phyloP scores from a whole-genome alignment of 2,888 invertebrate species.

The Serrognathus titanus region DNA sequence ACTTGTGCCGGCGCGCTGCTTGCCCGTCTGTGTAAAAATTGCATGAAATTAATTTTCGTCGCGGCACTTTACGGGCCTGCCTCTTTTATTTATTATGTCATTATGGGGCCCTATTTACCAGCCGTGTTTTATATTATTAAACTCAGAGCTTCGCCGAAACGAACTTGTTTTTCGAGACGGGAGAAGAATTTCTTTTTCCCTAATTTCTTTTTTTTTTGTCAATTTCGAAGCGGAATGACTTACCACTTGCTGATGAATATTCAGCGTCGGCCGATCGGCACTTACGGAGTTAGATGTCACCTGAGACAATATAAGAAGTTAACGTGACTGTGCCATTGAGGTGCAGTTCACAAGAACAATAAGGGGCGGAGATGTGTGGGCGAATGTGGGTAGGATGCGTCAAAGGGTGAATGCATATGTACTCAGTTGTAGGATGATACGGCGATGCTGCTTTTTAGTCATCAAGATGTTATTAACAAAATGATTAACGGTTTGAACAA shows the following conservation, averaged over 20 bases:
- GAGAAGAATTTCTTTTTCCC: too few species aligned
- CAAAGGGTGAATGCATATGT: too few species aligned
- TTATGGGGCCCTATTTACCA: slow-evolving; percentile 10
- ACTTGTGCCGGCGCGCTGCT: too few species aligned
- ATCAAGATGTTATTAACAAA: too few species aligned
- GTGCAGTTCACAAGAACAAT: slow-evolving; percentile 3
- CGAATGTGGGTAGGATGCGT: background rate
- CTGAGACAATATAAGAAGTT: background rate
- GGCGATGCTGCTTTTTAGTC: too few species aligned
- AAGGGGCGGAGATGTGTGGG: background rate
- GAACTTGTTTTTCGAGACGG: too few species aligned
- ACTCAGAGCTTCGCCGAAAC: too few species aligned
- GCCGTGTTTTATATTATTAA: too few species aligned
- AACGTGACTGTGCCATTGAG: background rate
- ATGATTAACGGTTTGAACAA: too few species aligned
- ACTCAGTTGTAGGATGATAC: too few species aligned
- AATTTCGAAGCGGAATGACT: background rate
- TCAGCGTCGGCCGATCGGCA: background rate
- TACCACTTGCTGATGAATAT: background rate
- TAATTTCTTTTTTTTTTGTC: too few species aligned
- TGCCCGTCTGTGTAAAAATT: slow-evolving; percentile 36
- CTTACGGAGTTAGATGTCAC: background rate
- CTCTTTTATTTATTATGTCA: slow-evolving; percentile 29
- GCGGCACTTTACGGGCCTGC: slow-evolving; percentile 22
- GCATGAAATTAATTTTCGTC: slow-evolving; percentile 36